Percentiles rank a stretch among this genome's conserved stretches.
Evolutionary conservation across 2,888 invertebrate species (phyloP).

Genomic region (Palloptera scutellata): DNA sequence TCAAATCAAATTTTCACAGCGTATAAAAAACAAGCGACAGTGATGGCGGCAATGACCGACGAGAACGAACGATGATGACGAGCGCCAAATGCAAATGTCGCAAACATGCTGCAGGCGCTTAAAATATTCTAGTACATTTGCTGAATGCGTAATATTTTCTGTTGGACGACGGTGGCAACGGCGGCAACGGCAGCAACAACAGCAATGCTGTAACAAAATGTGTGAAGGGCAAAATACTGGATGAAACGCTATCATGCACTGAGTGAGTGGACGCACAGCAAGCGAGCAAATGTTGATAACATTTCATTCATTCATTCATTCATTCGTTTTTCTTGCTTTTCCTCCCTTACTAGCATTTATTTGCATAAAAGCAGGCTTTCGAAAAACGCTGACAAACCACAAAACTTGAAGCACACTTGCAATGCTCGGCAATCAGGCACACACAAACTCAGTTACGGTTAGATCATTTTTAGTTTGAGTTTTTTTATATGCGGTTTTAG

Average conservation of each 20-base stretch:
- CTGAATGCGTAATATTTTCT: slow-evolving; percentile 41
- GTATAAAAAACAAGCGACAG: not conserved
- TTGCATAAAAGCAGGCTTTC: slow-evolving; percentile 19
- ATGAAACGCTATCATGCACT: too few relatives aligned
- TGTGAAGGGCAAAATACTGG: too few relatives aligned
- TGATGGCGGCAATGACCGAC: not conserved
- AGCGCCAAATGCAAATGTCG: not conserved
- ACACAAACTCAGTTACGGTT: not conserved
- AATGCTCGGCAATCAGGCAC: not conserved
- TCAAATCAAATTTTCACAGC: slow-evolving; percentile 21
- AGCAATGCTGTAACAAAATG: too few relatives aligned
- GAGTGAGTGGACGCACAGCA: too few relatives aligned
- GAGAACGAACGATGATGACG: too few relatives aligned
- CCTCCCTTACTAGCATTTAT: not conserved
- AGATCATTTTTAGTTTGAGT: slow-evolving; percentile 11
- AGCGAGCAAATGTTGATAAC: too few relatives aligned
- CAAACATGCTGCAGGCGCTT: slow-evolving; percentile 2
- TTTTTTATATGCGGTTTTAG: slow-evolving; percentile 45
- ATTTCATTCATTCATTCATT: not conserved
- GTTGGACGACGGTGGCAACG: slow-evolving; percentile 11
- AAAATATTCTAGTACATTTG: slow-evolving; percentile 27
- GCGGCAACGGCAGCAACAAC: not conserved
- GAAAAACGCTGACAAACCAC: slow-evolving; percentile 20
- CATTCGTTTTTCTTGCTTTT: not conserved
- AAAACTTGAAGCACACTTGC: slow-evolving; percentile 28